A percentile compares a stretch with the other conserved stretches of the same genome.
Conservation (phyloP, 2,113 vertebrate genomes). For the Taurulus bubalis region DNA sequence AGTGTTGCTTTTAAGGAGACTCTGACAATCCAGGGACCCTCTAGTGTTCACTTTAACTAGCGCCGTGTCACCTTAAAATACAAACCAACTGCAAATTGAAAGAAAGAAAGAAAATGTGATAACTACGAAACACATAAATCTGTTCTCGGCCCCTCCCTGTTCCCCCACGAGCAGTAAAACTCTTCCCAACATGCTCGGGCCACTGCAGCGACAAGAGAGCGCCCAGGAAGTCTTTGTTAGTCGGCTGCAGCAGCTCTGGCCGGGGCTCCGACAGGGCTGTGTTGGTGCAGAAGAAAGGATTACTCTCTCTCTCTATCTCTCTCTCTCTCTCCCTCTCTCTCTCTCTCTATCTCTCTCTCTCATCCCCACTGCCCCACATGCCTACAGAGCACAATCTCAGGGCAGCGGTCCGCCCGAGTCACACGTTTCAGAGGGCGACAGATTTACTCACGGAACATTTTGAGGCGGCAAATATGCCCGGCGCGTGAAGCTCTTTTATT, state of each 20-base stretch:
- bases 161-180: neutral
- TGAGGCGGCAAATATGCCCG: neutral
- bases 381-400: constrained; percentile 28
- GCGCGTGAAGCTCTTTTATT: neutral
- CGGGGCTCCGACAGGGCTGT: constrained; percentile 18
- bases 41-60: neutral
- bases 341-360: neutral
- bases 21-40: too few species aligned
- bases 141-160: neutral
- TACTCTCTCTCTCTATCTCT: constrained; percentile 25
- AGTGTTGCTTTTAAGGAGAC: neutral
- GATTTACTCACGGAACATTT: neutral
- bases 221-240: constrained; percentile 26
- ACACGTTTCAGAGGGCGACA: constrained; percentile 18
- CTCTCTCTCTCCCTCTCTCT: neutral
- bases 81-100: too few species aligned
- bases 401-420: constrained; percentile 36
- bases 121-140: neutral
- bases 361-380: constrained; percentile 33
- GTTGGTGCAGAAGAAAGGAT: constrained; percentile 54
- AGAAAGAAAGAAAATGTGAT: neutral
- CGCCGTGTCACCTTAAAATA: neutral
- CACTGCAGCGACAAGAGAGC: constrained; percentile 14
- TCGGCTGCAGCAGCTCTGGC: constrained; percentile 48
- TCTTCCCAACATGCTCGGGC: neutral